Evolutionary conservation across 1,140 invertebrate genomes (phyloP).

Genomic region (Eulimnadia texana): DNA sequence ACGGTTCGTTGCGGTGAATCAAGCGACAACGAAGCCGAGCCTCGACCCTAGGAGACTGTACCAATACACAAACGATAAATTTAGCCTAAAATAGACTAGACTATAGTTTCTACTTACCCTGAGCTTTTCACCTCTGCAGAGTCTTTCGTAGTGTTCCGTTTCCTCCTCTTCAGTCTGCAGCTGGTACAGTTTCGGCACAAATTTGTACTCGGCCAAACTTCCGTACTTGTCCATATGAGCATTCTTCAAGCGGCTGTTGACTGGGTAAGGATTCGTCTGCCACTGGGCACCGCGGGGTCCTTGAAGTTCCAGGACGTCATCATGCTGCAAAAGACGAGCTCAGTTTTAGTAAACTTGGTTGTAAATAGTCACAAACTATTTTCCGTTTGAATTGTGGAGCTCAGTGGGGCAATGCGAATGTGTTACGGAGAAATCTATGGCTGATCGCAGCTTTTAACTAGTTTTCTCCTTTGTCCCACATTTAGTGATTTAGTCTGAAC

Average conservation of each 20-base stretch:
- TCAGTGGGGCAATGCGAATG: too few relatives aligned
- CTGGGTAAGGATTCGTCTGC: conserved; percentile 25
- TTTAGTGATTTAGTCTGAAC: too few relatives aligned
- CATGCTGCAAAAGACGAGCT: conserved; percentile 17
- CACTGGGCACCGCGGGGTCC: conserved; percentile 23
- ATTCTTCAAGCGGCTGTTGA: conserved; percentile 20
- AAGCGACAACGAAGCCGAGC: conserved; percentile 31
- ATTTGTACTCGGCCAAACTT: conserved; percentile 16
- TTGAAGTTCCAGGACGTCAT: conserved; percentile 20
- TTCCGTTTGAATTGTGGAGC: too few relatives aligned
- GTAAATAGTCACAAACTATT: conserved; percentile 1
- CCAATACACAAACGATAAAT: not conserved
- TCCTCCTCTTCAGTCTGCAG: conserved; percentile 26
- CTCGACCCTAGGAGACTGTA: conserved; percentile 21
- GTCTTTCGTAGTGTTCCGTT: conserved; percentile 30
- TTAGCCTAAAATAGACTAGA: too few relatives aligned
- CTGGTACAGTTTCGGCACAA: conserved; percentile 23
- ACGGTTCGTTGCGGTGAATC: conserved; percentile 27
- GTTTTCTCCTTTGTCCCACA: too few relatives aligned
- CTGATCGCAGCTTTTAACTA: not conserved
- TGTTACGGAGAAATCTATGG: too few relatives aligned
- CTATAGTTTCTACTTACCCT: conserved; percentile 21
- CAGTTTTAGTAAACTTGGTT: not conserved
- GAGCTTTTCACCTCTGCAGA: conserved; percentile 25
- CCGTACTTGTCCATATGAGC: conserved; percentile 20